Evolutionary conservation across 2,888 invertebrate species (phyloP).

Genomic region (Lasioglossum villosulum): DNA sequence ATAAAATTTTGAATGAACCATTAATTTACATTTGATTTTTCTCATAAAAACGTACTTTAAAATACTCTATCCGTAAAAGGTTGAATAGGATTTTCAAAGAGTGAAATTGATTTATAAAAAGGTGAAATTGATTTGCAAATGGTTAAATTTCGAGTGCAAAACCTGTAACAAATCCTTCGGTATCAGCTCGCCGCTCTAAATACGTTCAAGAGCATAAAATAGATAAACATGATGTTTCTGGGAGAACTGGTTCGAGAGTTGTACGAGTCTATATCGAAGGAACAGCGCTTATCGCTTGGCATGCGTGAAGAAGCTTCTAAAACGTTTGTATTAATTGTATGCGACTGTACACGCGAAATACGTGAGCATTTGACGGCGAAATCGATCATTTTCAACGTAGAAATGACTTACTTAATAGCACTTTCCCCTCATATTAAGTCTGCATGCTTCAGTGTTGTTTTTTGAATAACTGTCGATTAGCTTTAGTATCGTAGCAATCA

Average conservation of each 20-base stretch:
- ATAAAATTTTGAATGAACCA: too few relatives aligned
- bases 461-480: slow-evolving; percentile 52
- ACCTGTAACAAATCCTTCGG: background rate
- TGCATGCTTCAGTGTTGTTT: slow-evolving; percentile 59
- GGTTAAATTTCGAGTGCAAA: too few relatives aligned
- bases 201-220: background rate
- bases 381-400: slow-evolving; percentile 27
- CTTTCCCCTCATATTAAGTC: slow-evolving; percentile 52
- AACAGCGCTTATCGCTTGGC: slow-evolving; percentile 17
- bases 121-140: too few relatives aligned
- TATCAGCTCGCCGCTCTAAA: background rate
- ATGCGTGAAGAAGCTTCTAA: slow-evolving; percentile 5
- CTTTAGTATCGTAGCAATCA: slow-evolving; percentile 42
- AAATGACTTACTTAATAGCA: slow-evolving; percentile 48
- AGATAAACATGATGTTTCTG: background rate
- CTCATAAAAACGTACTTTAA: too few relatives aligned
- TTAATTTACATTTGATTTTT: too few relatives aligned
- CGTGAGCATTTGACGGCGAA: slow-evolving; percentile 2
- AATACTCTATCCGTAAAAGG: too few relatives aligned
- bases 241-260: background rate
- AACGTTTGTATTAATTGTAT: background rate
- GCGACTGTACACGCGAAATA: background rate
- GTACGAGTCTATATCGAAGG: background rate
- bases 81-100: too few relatives aligned
- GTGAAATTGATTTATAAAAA: too few relatives aligned